Evolutionary conservation across 2,888 invertebrate genomes (phyloP), one percentile per base, ranked within the genome.

Genomic region (Pristionchus entomophagus): DNA sequence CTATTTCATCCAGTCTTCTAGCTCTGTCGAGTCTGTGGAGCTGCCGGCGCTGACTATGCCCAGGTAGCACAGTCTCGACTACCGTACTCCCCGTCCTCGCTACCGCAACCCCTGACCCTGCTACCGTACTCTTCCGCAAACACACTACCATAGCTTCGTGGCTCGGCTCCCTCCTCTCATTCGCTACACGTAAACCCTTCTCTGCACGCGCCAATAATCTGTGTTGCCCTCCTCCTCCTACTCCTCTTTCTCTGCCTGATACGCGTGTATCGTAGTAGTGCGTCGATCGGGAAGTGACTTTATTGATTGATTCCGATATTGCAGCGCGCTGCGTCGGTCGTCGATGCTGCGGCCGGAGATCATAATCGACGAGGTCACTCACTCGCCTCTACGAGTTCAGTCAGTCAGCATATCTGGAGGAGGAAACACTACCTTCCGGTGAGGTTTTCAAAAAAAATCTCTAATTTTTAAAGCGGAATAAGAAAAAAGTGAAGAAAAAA

Each of bases 361-460:
- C 81, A 89, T 93, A 56, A 92, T 93, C 77, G 93, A 93, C 84
- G 92, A 93, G 83, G 91, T 93, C 12, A 90, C 91, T 8, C 56
- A 81, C 38, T 88, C 87, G 35, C 89, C 89, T 5, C 89, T 90
- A 85, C 86, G 90, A 51, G 88, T n/a, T 10, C 83, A 49, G 22
- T 84, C 83, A 6, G 83, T 93, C 53, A 92, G 92, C 32, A 93
- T 93, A 35, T 91, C 92, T 5, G 90, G 89, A 14, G 93, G 93
- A 38, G 93, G 93, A 51, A 90, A 91, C 51, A 93, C 93, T 0
- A 93, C 93, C 1, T 92, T 91, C 87, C 87, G 92, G 92, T 91
- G 45, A 84, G 65, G 4, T 12, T 22, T 14, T 45, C 45, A 45
- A 45, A n/a, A 32, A 62, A 62, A 29, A 45, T 45, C n/a, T n/a